Percentiles rank a stretch among this genome's conserved stretches.
phyloP scores from a whole-genome alignment of 2,888 invertebrate species.

The Tachystola acroxantha region DNA sequence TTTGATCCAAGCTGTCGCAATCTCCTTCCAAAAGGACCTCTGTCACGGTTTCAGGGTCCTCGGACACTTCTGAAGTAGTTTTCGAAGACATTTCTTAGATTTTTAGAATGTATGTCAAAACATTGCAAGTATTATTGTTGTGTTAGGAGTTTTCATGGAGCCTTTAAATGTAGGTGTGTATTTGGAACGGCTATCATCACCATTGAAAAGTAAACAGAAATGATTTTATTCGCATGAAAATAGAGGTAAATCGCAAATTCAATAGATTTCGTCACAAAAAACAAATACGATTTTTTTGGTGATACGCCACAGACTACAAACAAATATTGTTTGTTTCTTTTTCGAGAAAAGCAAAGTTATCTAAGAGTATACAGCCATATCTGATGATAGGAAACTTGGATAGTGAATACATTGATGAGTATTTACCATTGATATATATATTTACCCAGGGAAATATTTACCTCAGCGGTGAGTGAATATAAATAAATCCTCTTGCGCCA shows the following conservation, averaged over 20 bases:
- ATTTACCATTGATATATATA: too few relatives aligned
- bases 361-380: too few relatives aligned
- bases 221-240: not conserved
- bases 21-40: constrained; percentile 47
- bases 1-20: constrained; percentile 12
- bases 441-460: too few relatives aligned
- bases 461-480: too few relatives aligned
- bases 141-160: not conserved
- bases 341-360: too few relatives aligned
- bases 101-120: not conserved
- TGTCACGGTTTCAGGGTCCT: constrained; percentile 58
- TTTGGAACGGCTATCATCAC: not conserved
- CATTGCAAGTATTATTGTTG: not conserved
- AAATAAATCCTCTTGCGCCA: too few relatives aligned
- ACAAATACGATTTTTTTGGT: too few relatives aligned
- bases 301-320: too few relatives aligned
- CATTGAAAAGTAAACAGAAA: not conserved
- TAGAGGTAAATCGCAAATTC: not conserved
- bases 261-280: not conserved
- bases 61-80: constrained; percentile 38
- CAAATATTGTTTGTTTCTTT: too few relatives aligned
- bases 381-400: too few relatives aligned
- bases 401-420: too few relatives aligned
- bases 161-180: not conserved
- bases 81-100: constrained; percentile 46